These are phyloP conservation scores for Lepus americanus DNA, from an alignment of 2,113 vertebrate species.

Conservation along the genomic window DNA sequence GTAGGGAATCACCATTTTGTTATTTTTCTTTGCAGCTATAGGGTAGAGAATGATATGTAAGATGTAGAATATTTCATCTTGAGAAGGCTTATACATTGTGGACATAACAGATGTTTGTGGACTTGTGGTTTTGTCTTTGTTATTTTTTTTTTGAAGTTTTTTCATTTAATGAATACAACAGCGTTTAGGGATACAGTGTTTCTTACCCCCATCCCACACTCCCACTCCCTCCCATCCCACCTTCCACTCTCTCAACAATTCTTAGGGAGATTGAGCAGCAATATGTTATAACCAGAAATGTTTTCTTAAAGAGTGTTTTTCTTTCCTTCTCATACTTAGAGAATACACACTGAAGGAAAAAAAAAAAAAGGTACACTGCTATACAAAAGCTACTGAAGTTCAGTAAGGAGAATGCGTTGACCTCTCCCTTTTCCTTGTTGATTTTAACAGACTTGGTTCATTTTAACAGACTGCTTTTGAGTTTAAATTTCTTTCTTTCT, in stretches of 20 bases:
- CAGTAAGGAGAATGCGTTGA: constrained; percentile 52
- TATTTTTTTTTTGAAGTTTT: no score
- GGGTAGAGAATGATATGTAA: constrained; percentile 60
- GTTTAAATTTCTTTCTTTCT: not conserved
- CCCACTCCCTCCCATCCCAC: no score
- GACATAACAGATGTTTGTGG: constrained; percentile 56
- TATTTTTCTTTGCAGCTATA: constrained; percentile 34
- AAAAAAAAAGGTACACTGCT: constrained; percentile 10
- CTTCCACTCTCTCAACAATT: constrained; percentile 50
- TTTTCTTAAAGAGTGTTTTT: constrained; percentile 75
- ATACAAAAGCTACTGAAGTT: constrained; percentile 76
- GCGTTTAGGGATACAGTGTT: no score
- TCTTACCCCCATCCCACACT: no score
- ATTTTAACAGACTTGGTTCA: constrained; percentile 54
- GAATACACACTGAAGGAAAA: constrained; percentile 68
- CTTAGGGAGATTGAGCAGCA: constrained; percentile 70
- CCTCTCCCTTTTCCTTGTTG: constrained; percentile 44
- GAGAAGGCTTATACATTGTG: constrained; percentile 71
- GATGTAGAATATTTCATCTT: constrained; percentile 69
- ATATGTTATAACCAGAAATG: constrained; percentile 76
- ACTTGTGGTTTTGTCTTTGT: no score
- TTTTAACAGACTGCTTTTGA: constrained; percentile 50
- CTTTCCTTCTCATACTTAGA: constrained; percentile 69
- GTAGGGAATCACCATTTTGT: not conserved
- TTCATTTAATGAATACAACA: no score